phyloP scores from a whole-genome alignment of 2,888 invertebrate species.

The Cryptus armator region DNA sequence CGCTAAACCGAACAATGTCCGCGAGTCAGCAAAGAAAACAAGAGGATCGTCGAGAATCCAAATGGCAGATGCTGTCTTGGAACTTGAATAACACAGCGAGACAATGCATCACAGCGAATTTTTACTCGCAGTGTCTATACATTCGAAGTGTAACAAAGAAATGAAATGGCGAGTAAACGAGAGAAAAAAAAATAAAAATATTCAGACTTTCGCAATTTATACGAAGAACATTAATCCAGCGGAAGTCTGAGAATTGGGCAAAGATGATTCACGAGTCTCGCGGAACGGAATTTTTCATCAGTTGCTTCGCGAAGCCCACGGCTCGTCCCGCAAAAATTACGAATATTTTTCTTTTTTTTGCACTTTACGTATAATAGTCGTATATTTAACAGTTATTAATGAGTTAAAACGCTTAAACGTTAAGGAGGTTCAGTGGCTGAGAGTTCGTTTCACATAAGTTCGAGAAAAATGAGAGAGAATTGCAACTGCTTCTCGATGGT shows the following conservation, averaged over 20 bases:
- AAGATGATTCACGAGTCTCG: constrained; percentile 17
- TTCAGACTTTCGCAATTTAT: constrained; percentile 2
- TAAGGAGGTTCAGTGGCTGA: no score
- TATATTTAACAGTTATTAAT: background rate
- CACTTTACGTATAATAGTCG: background rate
- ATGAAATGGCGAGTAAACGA: background rate
- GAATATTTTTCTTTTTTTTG: background rate
- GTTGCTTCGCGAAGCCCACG: constrained; percentile 29
- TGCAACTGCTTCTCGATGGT: no score
- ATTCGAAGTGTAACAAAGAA: constrained; percentile 2
- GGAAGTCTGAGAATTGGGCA: constrained; percentile 21
- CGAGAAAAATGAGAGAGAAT: no score
- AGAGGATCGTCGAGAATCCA: constrained; percentile 19
- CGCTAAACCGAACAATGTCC: constrained; percentile 32
- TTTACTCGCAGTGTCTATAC: background rate
- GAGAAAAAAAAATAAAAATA: background rate
- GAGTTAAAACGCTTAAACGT: no score
- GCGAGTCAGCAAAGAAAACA: background rate
- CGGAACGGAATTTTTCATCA: constrained; percentile 58
- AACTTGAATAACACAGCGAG: constrained; percentile 29
- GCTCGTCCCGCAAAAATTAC: constrained; percentile 25
- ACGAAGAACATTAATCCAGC: background rate
- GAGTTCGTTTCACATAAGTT: no score
- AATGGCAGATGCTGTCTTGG: constrained; percentile 4
- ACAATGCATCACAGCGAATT: constrained; percentile 36